A percentile compares a stretch with the other conserved stretches of the same genome.
Evolutionary conservation across 2,797 vertebrate genomes (phyloP).

Genomic region (Amniataba percoides): DNA sequence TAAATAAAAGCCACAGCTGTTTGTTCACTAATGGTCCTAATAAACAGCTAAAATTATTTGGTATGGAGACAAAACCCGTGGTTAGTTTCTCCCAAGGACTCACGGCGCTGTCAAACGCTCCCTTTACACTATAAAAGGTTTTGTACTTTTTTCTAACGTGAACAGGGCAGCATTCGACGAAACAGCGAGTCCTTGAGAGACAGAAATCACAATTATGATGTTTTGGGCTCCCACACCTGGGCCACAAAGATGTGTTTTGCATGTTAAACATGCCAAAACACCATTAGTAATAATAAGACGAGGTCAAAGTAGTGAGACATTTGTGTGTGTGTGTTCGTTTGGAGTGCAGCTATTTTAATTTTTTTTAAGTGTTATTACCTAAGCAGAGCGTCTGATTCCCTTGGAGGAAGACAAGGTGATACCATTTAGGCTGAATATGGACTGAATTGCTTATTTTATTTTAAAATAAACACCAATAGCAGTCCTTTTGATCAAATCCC

Average conservation of each 20-base stretch:
- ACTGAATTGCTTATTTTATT: not conserved
- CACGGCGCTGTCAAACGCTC: not conserved
- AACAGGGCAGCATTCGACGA: not conserved
- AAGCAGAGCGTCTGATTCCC: not conserved
- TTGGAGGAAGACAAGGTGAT: not conserved
- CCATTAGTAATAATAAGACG: no score
- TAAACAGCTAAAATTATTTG: not conserved
- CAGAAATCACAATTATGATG: not conserved
- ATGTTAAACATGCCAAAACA: not conserved
- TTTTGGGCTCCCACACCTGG: not conserved
- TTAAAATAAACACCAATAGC: not conserved
- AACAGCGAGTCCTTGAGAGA: not conserved
- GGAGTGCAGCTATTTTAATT: not conserved
- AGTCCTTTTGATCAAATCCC: conserved; percentile 11
- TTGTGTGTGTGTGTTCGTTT: not conserved
- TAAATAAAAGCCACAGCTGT: not conserved
- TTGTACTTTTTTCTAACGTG: not conserved
- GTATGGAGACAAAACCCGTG: not conserved
- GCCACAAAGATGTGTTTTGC: not conserved
- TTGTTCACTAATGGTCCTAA: not conserved
- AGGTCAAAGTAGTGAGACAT: not conserved
- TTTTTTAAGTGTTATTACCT: not conserved
- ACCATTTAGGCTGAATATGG: not conserved
- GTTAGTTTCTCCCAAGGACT: not conserved
- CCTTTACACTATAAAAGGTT: not conserved